phyloP scores from a whole-genome alignment of 2,113 vertebrate species.

The Gallinago undulata region DNA sequence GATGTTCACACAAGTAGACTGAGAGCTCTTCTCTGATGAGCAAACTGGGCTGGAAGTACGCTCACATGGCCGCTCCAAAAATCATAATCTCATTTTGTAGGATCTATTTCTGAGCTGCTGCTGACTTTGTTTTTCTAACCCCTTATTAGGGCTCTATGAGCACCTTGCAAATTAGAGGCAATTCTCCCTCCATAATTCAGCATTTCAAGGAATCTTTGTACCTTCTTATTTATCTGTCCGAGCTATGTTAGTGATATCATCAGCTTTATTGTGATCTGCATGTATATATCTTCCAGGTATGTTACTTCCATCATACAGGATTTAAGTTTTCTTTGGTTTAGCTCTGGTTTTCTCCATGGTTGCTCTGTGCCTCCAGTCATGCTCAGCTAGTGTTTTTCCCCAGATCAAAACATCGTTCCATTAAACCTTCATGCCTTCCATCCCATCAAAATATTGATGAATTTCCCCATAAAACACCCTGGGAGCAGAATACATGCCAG shows the following conservation, averaged over 20 bases:
- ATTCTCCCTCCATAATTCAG: neutral
- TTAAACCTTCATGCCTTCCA: constrained; percentile 59
- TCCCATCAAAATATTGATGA: constrained; percentile 61
- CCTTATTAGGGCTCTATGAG: neutral
- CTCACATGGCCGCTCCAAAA: neutral
- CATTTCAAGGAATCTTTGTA: neutral
- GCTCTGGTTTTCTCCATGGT: neutral
- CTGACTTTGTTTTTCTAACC: neutral
- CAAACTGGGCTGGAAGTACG: neutral
- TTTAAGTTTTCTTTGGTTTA: constrained; percentile 6
- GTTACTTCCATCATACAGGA: neutral
- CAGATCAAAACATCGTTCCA: constrained; percentile 48
- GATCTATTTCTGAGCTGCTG: neutral
- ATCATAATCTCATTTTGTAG: neutral
- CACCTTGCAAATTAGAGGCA: neutral
- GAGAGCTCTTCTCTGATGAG: neutral
- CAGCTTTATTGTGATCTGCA: neutral
- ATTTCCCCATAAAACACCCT: constrained; percentile 34
- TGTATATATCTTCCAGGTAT: neutral
- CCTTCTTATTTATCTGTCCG: neutral
- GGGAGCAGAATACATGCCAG: constrained; percentile 19
- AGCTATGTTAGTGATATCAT: neutral
- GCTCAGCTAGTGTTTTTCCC: neutral
- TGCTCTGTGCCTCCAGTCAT: constrained; percentile 23
- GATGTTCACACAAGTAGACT: neutral